Percentiles rank a stretch among this genome's conserved stretches.
phyloP scores from a whole-genome alignment of 1,140 invertebrate species.

The Cyphomyrmex costatus region DNA sequence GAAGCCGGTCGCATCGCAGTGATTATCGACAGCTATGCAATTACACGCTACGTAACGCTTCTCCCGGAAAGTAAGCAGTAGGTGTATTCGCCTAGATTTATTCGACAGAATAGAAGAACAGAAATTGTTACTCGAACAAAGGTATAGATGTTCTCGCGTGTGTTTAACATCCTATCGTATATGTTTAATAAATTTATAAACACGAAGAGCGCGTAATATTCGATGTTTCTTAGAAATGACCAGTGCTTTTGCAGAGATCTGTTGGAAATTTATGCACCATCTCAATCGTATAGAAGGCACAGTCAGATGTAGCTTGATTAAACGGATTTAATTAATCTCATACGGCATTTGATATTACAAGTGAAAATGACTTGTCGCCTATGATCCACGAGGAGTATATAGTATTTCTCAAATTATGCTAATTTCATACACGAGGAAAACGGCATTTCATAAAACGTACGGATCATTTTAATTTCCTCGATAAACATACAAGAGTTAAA shows the following conservation, averaged over 20 bases:
- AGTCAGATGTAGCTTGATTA: background rate
- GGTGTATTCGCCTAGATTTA: background rate
- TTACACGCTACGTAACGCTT: constrained; percentile 34
- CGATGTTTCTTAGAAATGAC: background rate
- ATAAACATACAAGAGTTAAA: background rate
- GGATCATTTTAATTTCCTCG: constrained; percentile 3
- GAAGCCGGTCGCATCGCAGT: constrained; percentile 66
- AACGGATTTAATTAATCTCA: constrained; percentile 18
- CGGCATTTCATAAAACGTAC: background rate
- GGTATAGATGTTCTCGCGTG: background rate
- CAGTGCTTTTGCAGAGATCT: background rate
- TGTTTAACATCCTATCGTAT: background rate
- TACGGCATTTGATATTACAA: constrained; percentile 9
- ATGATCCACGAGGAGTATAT: background rate
- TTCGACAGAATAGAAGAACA: background rate
- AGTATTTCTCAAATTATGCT: constrained; percentile 31
- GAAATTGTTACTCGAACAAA: background rate
- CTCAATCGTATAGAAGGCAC: background rate
- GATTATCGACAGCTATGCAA: constrained; percentile 56
- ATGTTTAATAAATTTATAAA: constrained; percentile 29
- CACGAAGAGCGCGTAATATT: constrained; percentile 9
- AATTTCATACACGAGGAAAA: constrained; percentile 13
- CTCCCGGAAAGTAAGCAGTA: background rate
- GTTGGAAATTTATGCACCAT: constrained; percentile 16
- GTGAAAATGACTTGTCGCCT: background rate